These are phyloP conservation scores for Linnaemya tessellans DNA, from an alignment of 2,888 invertebrate genomes.

Conservation along the genomic window DNA sequence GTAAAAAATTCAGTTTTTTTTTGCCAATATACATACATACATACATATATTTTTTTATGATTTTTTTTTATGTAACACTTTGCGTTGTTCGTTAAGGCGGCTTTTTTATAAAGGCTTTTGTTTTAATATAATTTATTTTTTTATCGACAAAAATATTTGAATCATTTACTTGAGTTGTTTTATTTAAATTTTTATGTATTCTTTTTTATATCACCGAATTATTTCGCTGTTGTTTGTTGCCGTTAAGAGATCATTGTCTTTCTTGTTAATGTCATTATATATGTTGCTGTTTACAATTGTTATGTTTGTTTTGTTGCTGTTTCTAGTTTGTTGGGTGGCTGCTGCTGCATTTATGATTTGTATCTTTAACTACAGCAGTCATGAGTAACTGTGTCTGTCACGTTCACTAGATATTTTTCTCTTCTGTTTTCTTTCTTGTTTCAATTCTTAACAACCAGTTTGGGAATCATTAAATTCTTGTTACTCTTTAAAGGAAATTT, in stretches of 20 bases:
- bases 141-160: constrained; percentile 53
- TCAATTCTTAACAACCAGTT: constrained; percentile 59
- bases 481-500: constrained; percentile 64
- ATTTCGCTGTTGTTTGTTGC: constrained; percentile 43
- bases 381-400: constrained; percentile 10
- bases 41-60: constrained; percentile 54
- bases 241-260: constrained; percentile 63
- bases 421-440: constrained; percentile 24
- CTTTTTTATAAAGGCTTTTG: constrained; percentile 41
- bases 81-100: constrained; percentile 31
- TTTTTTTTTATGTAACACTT: constrained; percentile 50
- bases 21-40: too few relatives aligned
- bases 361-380: constrained; percentile 15
- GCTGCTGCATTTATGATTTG: constrained; percentile 45
- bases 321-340: constrained; percentile 34
- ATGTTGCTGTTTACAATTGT: constrained; percentile 58
- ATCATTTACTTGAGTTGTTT: constrained; percentile 48
- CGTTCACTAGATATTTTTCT: constrained; percentile 37
- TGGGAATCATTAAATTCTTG: constrained; percentile 67
- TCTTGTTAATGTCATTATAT: constrained; percentile 53
- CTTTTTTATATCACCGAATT: constrained; percentile 45
- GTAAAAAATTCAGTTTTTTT: neutral
- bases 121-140: constrained; percentile 11
- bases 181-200: constrained; percentile 4
- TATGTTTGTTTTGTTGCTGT: constrained; percentile 51